Evolutionary conservation across 2,797 vertebrate genomes (phyloP).

Genomic region (Pipistrellus nathusii): DNA sequence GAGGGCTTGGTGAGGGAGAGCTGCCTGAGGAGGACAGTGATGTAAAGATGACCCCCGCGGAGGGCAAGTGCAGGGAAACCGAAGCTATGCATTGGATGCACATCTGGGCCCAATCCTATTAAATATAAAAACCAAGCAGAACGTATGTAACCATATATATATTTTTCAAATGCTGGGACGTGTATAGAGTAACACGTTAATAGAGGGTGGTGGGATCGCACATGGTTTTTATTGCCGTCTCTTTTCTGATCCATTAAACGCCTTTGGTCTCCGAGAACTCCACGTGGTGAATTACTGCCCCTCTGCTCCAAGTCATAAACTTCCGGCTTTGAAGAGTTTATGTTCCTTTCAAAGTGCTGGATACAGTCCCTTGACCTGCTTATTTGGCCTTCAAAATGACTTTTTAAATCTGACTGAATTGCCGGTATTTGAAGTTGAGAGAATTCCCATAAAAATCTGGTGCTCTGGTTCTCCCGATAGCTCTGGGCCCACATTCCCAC

Average conservation of each 20-base stretch:
- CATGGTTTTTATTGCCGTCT: conserved; percentile 51
- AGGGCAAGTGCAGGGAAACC: not conserved
- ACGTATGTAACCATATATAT: not conserved
- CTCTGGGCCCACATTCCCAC: not conserved
- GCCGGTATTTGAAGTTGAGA: not conserved
- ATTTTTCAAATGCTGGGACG: not conserved
- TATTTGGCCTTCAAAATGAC: conserved; percentile 41
- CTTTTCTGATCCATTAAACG: conserved; percentile 37
- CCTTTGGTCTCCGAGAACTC: conserved; percentile 30
- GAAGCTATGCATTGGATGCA: accelerated
- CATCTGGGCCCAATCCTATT: not conserved
- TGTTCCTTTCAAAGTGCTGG: conserved; percentile 34
- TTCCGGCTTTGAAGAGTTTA: conserved; percentile 57
- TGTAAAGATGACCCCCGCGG: accelerated
- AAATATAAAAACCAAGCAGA: not conserved
- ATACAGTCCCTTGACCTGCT: not conserved
- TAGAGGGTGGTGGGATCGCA: not conserved
- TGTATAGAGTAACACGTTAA: not conserved
- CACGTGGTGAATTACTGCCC: conserved; percentile 26
- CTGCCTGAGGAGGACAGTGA: not conserved
- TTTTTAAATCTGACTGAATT: conserved; percentile 23
- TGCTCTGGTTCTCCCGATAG: not conserved
- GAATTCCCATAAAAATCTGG: not conserved
- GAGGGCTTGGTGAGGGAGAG: not conserved
- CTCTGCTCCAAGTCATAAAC: conserved; percentile 60